Evolutionary conservation across 2,888 invertebrate genomes (phyloP), one percentile per base, ranked within the genome.

Genomic region (Ornithoptera alexandrae): DNA sequence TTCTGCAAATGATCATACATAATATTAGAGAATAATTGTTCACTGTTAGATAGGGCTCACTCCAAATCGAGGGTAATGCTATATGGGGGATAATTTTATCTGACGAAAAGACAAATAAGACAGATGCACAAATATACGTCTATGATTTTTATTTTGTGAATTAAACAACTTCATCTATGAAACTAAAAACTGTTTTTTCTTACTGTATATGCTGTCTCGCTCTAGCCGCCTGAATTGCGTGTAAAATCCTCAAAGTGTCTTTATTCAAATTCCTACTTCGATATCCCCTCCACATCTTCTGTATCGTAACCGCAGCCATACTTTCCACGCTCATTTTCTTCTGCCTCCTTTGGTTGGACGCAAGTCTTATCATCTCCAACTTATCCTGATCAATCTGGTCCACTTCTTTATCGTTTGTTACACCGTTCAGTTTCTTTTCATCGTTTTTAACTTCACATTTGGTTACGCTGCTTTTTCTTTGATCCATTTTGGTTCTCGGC

Each of bases 261-360:
- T 94, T 94, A 78, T 96, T 94, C 17, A 95, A 88, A 78, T 97
- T 96, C 77, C 97, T 92, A 56, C 96, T 95, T 62, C 95, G 94
- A 84, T 96, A 97, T 0, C 97, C 97, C 36, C 97, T 90, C 97
- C 97, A 97, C 88, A 96, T 94, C 85, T 95, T 96, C 88, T 97
- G 97, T 80, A 97, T 97, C 39, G 95, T 95, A 50, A 96, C 94
- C 0, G 97, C 97, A 0, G 97, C 94, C 82, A 84, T 84, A 0
- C 83, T 80, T 69, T 92, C 92, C 4, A 78, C 85, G 63, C 87
- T 91, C 82, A 84, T 74, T 72, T 88, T 89, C 81, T 89, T 90
- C 76, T 90, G 90, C 64, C 89, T 78, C 64, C 90, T 79, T 73
- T 90, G 91, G 71, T 90, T 91, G 12, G 90, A 89, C 10, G 90